Percentiles rank a stretch among this genome's conserved stretches.
Evolutionary conservation across 1,140 invertebrate species (phyloP).

Genomic region (Lanistes nyassanus): DNA sequence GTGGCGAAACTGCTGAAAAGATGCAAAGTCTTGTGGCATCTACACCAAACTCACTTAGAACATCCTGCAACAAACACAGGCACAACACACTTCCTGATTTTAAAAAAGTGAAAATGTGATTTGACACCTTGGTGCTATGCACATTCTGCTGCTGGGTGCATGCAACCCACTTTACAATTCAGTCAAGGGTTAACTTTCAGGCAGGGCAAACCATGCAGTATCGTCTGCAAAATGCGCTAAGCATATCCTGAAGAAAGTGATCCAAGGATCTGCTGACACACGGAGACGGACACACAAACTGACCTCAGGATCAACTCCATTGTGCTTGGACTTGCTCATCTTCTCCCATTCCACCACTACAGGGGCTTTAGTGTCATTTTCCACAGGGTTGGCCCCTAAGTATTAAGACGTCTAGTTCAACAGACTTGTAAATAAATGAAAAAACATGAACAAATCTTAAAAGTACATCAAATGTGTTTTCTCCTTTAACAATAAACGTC

Average conservation of each 20-base stretch:
- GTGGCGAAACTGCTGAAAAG: conserved; percentile 85
- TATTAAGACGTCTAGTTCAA: conserved; percentile 10
- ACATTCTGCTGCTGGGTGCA: background rate
- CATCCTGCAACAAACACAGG: conserved; percentile 62
- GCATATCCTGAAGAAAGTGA: no score
- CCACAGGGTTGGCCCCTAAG: conserved; percentile 70
- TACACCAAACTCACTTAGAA: conserved; percentile 84
- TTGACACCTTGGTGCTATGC: background rate
- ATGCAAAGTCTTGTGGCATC: conserved; percentile 90
- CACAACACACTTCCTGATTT: conserved; percentile 10
- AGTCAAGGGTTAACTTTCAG: no score
- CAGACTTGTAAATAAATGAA: background rate
- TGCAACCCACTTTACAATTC: no score
- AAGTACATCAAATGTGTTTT: background rate
- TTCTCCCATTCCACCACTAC: conserved; percentile 90
- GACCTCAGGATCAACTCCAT: conserved; percentile 92
- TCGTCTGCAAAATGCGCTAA: no score
- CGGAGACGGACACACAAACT: conserved; percentile 6
- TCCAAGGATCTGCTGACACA: no score
- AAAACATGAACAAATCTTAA: background rate
- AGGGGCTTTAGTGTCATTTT: conserved; percentile 75
- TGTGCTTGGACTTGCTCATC: conserved; percentile 99
- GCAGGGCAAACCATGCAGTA: no score
- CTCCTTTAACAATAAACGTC: no score
- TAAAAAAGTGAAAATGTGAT: conserved; percentile 16